Conservation (phyloP, 2,797 vertebrate genomes). For the Halcyon chelicuti region DNA sequence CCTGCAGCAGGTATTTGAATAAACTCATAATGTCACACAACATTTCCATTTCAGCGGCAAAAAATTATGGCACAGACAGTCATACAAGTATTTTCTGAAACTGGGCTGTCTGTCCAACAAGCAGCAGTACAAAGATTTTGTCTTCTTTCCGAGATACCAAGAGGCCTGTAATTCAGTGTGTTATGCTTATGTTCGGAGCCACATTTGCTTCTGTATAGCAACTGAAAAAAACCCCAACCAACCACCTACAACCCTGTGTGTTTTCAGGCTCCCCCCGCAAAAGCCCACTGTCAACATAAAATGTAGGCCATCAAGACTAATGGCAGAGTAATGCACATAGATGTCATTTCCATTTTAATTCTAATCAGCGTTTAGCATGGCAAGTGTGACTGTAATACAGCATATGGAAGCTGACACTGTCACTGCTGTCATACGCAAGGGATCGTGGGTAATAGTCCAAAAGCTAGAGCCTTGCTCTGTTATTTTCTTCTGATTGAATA, state of each 20-base stretch:
- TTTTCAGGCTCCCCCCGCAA: background rate
- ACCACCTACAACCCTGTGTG: background rate
- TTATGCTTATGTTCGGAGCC: background rate
- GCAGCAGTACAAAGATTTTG: background rate
- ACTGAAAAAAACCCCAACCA: background rate
- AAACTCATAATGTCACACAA: background rate
- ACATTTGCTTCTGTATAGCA: background rate
- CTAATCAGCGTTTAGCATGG: slow-evolving; percentile 49
- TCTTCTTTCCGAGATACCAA: background rate
- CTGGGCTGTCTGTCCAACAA: background rate
- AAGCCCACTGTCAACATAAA: slow-evolving; percentile 53
- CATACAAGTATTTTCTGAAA: background rate
- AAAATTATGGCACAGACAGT: background rate
- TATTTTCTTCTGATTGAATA: slow-evolving; percentile 53
- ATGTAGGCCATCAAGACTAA: slow-evolving; percentile 49
- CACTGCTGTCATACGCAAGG: slow-evolving; percentile 29
- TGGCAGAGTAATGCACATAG: slow-evolving; percentile 56
- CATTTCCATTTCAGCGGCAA: background rate
- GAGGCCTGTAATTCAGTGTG: background rate
- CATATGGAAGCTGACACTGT: slow-evolving; percentile 63
- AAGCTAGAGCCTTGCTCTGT: background rate
- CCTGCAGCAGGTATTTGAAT: slow-evolving; percentile 39
- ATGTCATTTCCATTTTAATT: slow-evolving; percentile 71
- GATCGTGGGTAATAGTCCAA: slow-evolving; percentile 33
- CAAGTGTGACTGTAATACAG: slow-evolving; percentile 61